Conservation (phyloP, 2,797 vertebrate genomes). For the Trachops cirrhosus region DNA sequence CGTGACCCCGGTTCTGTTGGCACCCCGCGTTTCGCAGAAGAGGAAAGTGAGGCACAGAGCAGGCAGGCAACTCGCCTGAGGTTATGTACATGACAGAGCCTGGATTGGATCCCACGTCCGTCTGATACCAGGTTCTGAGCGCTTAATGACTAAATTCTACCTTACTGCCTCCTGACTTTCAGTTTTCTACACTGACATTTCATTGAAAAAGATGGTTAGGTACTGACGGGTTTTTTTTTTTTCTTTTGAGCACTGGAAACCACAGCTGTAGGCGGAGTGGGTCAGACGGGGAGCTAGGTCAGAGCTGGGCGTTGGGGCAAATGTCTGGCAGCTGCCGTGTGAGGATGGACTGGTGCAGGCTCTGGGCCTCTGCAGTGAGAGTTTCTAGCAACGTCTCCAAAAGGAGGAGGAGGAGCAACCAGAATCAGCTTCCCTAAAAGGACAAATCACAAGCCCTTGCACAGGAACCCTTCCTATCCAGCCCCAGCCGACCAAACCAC, state of each 20-base stretch:
- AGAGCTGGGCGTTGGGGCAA: background rate
- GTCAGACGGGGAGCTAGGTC: background rate
- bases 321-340: background rate
- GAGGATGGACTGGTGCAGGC: background rate
- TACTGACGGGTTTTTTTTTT: background rate
- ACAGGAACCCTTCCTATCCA: background rate
- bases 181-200: background rate
- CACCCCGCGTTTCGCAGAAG: background rate
- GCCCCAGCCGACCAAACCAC: background rate
- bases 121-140: background rate
- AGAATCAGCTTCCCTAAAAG: slow-evolving; percentile 71
- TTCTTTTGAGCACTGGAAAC: background rate
- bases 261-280: background rate
- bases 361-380: background rate
- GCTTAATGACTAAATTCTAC: background rate
- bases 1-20: background rate
- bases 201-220: background rate
- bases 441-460: slow-evolving; percentile 38
- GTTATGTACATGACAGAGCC: background rate
- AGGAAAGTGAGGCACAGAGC: background rate
- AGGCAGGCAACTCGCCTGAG: background rate
- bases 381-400: background rate
- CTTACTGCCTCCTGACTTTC: background rate
- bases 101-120: background rate
- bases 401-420: slow-evolving; percentile 8